A percentile compares a stretch with the other conserved stretches of the same genome.
These are phyloP conservation scores for Lingula anatina DNA, from an alignment of 2,888 invertebrate species.

Conservation along the genomic window DNA sequence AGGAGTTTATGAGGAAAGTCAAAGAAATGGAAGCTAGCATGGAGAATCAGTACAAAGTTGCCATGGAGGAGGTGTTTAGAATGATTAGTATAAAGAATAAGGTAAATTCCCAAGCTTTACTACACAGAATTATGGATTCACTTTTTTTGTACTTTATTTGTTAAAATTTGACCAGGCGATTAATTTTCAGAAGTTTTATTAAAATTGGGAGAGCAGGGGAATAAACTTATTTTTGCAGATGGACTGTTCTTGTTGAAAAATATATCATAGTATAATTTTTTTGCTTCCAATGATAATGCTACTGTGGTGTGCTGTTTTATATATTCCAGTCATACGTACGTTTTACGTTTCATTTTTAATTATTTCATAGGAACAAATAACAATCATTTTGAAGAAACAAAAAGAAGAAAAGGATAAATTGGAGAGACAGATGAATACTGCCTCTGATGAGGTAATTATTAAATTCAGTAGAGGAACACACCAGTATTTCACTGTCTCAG, in stretches of 20 bases:
- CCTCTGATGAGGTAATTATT: slow-evolving; percentile 17
- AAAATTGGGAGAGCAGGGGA: too few relatives aligned
- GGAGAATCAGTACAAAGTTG: slow-evolving; percentile 31
- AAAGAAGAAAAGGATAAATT: slow-evolving; percentile 21
- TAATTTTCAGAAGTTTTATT: too few relatives aligned
- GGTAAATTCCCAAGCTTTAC: slow-evolving; percentile 15
- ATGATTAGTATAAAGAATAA: slow-evolving; percentile 40
- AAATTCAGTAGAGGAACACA: too few relatives aligned
- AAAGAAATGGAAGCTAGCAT: slow-evolving; percentile 29
- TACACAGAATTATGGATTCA: too few relatives aligned
- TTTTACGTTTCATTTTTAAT: too few relatives aligned
- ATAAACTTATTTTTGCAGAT: too few relatives aligned
- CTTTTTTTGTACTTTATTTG: too few relatives aligned
- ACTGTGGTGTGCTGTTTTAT: too few relatives aligned
- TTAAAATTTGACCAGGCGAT: not conserved
- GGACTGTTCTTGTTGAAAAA: not conserved
- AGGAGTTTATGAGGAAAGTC: slow-evolving; percentile 14
- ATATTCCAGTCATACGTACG: too few relatives aligned
- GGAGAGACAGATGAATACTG: slow-evolving; percentile 15
- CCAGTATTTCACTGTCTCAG: too few relatives aligned
- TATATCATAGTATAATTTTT: not conserved
- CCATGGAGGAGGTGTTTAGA: slow-evolving; percentile 32
- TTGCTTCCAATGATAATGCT: not conserved
- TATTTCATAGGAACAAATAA: slow-evolving; percentile 9
- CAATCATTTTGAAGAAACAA: slow-evolving; percentile 19